Percentiles rank a stretch among this genome's conserved stretches.
These are phyloP conservation scores for Phorcus lineatus DNA, from an alignment of 2,888 invertebrate species.

Conservation along the genomic window DNA sequence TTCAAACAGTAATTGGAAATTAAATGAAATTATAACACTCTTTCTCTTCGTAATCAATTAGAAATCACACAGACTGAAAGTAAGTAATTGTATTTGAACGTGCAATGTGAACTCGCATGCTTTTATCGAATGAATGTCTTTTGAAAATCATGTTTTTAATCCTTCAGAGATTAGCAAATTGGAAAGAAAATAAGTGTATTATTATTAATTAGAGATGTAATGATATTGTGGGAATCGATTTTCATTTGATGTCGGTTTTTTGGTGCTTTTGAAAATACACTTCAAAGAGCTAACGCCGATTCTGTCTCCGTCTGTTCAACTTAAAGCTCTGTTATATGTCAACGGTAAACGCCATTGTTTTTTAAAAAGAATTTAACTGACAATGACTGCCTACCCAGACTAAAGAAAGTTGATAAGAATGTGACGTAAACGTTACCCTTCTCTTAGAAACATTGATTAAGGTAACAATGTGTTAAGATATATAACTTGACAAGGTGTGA, in stretches of 20 bases:
- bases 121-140: neutral
- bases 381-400: neutral
- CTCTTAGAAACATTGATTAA: no score
- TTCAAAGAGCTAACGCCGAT: neutral
- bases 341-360: neutral
- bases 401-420: neutral
- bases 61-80: conserved; percentile 8
- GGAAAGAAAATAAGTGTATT: conserved; percentile 7
- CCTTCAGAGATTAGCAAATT: conserved; percentile 1
- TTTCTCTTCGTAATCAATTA: conserved; percentile 5
- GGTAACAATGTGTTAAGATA: no score
- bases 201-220: conserved; percentile 5
- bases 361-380: neutral
- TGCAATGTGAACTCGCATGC: neutral
- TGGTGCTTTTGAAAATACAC: conserved; percentile 2
- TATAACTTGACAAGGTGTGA: no score
- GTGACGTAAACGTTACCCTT: no score
- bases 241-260: conserved; percentile 11
- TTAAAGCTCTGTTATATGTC: neutral
- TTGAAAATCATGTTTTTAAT: neutral
- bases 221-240: conserved; percentile 7
- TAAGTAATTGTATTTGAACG: conserved; percentile 13
- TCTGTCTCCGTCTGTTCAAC: neutral
- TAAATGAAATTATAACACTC: conserved; percentile 1
- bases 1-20: neutral